Conservation (phyloP, 2,797 vertebrate genomes). For the Pseudochirops corinnae region DNA sequence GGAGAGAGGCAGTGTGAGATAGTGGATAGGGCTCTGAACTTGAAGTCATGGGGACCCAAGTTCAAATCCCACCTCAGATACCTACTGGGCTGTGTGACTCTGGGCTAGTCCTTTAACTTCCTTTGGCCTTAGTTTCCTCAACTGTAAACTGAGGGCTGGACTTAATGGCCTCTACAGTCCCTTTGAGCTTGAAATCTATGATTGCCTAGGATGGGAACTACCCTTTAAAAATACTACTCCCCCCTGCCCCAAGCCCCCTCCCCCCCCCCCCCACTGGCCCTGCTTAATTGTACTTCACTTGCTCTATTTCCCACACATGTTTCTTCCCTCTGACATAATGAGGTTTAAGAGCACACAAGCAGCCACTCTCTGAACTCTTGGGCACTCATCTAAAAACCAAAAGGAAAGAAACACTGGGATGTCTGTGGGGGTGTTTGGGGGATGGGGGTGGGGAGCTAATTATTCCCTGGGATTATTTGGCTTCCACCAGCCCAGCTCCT, state of each 20-base stretch:
- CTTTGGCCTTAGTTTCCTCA: neutral
- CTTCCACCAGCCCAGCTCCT: neutral
- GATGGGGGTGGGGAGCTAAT: neutral
- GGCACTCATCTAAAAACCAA: neutral
- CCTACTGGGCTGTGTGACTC: neutral
- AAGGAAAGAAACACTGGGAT: neutral
- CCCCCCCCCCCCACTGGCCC: rapidly evolving
- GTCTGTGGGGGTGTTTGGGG: neutral
- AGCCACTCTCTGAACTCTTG: neutral
- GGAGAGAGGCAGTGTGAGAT: neutral
- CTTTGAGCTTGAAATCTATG: neutral
- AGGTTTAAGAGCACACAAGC: neutral
- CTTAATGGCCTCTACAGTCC: neutral
- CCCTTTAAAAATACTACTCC: neutral
- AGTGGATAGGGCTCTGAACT: neutral
- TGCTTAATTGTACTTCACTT: neutral
- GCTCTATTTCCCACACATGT: neutral
- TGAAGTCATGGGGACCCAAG: neutral
- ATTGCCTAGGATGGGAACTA: neutral
- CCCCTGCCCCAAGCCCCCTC: no score
- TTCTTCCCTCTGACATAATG: neutral
- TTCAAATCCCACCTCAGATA: neutral
- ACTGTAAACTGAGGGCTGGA: neutral
- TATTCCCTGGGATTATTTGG: neutral
- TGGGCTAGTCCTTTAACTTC: neutral